A percentile compares a stretch with the other conserved stretches of the same genome.
Evolutionary conservation across 35 echinoderm and acorn worm species (phyloP).

Genomic region (Strongylocentrotus purpuratus): DNA sequence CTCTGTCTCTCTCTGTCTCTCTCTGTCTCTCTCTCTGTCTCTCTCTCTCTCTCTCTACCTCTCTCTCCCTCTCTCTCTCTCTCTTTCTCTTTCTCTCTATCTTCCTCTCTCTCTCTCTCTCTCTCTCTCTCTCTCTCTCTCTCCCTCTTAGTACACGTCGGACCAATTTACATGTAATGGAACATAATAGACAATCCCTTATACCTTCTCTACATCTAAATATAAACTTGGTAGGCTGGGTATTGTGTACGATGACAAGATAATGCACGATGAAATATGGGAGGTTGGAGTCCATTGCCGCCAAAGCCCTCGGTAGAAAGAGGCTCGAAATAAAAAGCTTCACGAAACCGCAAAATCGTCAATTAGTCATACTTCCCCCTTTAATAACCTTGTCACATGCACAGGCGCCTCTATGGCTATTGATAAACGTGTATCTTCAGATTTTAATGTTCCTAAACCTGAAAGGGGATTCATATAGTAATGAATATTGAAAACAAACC

Average conservation of each 20-base stretch:
- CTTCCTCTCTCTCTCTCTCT: neutral
- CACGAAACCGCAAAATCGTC: slow-evolving; percentile 6
- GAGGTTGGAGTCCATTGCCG: neutral
- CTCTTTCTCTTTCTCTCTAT: neutral
- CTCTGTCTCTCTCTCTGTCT: neutral
- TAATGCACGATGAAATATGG: slow-evolving; percentile 24
- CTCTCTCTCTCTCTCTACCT: neutral
- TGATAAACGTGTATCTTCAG: neutral
- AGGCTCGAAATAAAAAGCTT: neutral
- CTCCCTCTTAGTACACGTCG: neutral
- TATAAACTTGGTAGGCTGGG: neutral
- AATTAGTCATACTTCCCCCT: slow-evolving; percentile 25
- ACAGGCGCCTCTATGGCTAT: slow-evolving; percentile 30
- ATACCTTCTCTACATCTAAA: neutral
- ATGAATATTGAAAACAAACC: neutral
- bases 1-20: too few species aligned
- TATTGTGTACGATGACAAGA: slow-evolving; percentile 20
- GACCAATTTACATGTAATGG: neutral
- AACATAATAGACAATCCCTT: neutral
- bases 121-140: neutral
- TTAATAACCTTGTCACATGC: slow-evolving; percentile 38
- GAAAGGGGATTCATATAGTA: slow-evolving; percentile 2
- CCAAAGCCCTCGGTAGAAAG: neutral
- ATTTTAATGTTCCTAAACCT: neutral
- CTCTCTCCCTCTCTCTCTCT: neutral